Conservation (phyloP, 2,797 vertebrate species). For the Champsocephalus gunnari region DNA sequence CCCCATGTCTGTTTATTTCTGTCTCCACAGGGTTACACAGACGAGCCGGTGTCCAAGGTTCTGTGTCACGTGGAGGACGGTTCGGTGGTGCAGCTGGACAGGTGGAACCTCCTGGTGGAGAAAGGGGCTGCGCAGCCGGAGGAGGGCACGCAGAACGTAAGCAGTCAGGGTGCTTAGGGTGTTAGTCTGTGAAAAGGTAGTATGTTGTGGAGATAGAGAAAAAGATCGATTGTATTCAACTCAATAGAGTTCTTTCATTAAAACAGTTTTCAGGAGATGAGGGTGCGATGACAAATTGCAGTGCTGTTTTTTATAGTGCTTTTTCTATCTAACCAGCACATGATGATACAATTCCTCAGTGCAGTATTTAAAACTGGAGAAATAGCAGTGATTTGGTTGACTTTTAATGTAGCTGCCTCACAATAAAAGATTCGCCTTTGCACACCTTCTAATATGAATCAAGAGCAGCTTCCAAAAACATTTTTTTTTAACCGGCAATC, state of each 20-base stretch:
- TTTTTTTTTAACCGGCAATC: too few relatives aligned
- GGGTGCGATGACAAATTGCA: background rate
- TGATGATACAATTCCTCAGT: too few relatives aligned
- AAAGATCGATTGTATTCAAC: too few relatives aligned
- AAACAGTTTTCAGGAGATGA: background rate
- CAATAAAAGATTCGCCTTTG: too few relatives aligned
- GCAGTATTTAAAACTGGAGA: too few relatives aligned
- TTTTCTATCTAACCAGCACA: background rate
- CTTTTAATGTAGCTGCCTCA: too few relatives aligned
- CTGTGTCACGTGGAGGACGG: constrained; percentile 99
- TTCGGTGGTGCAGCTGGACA: constrained; percentile 95
- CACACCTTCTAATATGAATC: too few relatives aligned
- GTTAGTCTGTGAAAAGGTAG: background rate
- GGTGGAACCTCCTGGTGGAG: constrained; percentile 97
- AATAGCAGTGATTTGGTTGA: too few relatives aligned
- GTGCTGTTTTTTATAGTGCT: background rate
- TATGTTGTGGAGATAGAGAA: background rate
- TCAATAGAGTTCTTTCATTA: background rate
- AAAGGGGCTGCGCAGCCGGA: constrained; percentile 89
- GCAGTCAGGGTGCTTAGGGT: background rate
- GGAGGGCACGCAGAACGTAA: constrained; percentile 95
- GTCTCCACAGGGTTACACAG: constrained; percentile 92
- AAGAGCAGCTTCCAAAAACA: too few relatives aligned
- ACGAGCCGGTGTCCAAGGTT: constrained; percentile 97
- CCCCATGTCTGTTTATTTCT: background rate